Evolutionary conservation across 2,113 vertebrate species (phyloP).

Genomic region (Ardeotis arabs): DNA sequence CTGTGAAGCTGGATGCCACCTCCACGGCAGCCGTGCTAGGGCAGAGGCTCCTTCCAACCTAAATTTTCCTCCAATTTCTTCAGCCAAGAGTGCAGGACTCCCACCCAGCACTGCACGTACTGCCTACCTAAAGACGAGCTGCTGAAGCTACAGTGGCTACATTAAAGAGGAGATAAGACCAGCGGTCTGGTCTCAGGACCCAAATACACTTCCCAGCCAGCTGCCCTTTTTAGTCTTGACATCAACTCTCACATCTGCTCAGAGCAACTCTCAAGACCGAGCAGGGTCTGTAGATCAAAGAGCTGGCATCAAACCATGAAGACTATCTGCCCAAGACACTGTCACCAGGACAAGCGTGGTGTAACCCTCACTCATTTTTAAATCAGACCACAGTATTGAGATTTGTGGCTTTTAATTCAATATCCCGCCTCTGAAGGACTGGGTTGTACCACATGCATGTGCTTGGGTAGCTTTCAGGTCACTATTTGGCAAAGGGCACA

Average conservation of each 20-base stretch:
- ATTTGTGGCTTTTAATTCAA: neutral
- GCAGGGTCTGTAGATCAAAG: neutral
- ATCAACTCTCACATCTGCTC: neutral
- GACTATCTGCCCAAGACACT: neutral
- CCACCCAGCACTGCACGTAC: accelerated
- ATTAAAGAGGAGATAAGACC: neutral
- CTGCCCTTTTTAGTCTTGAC: neutral
- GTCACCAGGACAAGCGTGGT: neutral
- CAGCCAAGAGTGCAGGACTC: neutral
- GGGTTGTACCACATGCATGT: accelerated
- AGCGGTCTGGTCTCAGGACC: neutral
- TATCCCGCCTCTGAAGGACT: neutral
- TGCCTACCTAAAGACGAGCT: neutral
- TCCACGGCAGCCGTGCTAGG: neutral
- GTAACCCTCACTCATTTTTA: neutral
- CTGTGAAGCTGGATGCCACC: neutral
- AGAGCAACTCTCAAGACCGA: neutral
- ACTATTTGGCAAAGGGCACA: neutral
- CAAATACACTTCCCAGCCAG: neutral
- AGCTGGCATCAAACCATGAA: neutral
- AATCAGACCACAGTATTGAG: neutral
- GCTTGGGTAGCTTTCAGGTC: neutral
- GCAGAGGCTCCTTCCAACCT: neutral
- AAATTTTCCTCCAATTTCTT: neutral
- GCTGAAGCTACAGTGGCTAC: neutral